Base-by-base conservation (phyloP, 2,113 vertebrate genomes). In the Indicator indicator region DNA sequence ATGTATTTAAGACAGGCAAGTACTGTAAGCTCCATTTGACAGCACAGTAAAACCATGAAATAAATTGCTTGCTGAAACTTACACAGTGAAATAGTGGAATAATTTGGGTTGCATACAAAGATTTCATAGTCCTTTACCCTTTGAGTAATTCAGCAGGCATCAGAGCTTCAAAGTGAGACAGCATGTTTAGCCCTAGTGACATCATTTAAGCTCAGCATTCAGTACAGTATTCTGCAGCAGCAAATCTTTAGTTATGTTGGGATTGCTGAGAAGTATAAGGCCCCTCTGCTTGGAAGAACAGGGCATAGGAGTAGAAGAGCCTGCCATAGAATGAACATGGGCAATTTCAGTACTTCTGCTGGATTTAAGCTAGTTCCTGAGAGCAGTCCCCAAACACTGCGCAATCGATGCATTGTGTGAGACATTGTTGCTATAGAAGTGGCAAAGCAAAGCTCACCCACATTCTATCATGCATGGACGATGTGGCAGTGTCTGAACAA, bases 341-440 rank as follows among this genome's bases (percentile, higher is more conserved):
- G 6, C 10, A 75, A 38, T 50, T 81, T 54, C 46, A 89, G 23
- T 24, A 38, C 18, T 38, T 89, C 40, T 62, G 65, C 27, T 0
- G 2, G 27, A 63, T 83, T 83, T 64, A 50, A 83, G 73, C 26
- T n/a, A 48, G 52, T 44, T 73, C n/a, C 50, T 13, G 17, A 3
- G 5, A 89, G 26, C 14, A 9, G 9, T 30, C 33, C 54, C 42
- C 24, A 54, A 70, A 82, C 0, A 0, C 14, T 33, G 42, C 0
- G 1, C 40, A 36, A 27, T n/a, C 2, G 1, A 13, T 42, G 21
- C 9, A 12, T 20, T 67, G 10, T 58, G 14, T 46, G 54, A 75
- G 60, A 65, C 83, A 48, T 36, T 0, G 0, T 58, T 70, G 40
- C 64, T 60, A 40, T 9, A 10, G 0, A 44, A 32, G 36, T 60